phyloP scores from a whole-genome alignment of 2,113 vertebrate genomes.

The Rhombomys opimus region DNA sequence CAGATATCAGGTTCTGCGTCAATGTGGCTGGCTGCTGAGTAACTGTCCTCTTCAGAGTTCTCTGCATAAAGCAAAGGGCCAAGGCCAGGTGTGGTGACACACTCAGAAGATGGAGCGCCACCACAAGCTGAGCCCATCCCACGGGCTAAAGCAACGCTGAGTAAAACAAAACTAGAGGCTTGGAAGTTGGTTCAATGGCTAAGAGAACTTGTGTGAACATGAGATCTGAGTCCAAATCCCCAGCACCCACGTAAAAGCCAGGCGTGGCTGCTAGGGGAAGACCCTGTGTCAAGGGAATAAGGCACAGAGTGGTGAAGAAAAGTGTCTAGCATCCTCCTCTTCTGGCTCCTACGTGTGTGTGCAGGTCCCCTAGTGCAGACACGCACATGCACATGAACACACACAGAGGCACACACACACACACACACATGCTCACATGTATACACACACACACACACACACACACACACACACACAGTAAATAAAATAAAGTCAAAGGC shows the following conservation, averaged over 20 bases:
- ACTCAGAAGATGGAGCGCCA: background rate
- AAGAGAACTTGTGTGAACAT: background rate
- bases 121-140: background rate
- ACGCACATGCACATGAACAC: background rate
- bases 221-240: background rate
- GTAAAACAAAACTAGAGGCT: too few species aligned
- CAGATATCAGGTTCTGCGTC: background rate
- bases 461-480: background rate
- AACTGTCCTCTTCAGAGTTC: background rate
- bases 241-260: background rate
- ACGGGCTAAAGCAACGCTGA: background rate
- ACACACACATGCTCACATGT: background rate
- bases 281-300: background rate
- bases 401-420: too few species aligned
- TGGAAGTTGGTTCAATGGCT: background rate
- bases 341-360: background rate
- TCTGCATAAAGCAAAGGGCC: background rate
- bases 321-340: background rate
- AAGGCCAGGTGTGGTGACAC: background rate
- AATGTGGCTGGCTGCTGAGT: background rate
- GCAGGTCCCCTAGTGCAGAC: background rate
- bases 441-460: background rate
- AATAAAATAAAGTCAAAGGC: background rate
- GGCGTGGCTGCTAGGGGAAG: too few species aligned
- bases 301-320: background rate